These are phyloP conservation scores for Cheilosia vernalis DNA, from an alignment of 2,888 invertebrate genomes.

Conservation along the genomic window DNA sequence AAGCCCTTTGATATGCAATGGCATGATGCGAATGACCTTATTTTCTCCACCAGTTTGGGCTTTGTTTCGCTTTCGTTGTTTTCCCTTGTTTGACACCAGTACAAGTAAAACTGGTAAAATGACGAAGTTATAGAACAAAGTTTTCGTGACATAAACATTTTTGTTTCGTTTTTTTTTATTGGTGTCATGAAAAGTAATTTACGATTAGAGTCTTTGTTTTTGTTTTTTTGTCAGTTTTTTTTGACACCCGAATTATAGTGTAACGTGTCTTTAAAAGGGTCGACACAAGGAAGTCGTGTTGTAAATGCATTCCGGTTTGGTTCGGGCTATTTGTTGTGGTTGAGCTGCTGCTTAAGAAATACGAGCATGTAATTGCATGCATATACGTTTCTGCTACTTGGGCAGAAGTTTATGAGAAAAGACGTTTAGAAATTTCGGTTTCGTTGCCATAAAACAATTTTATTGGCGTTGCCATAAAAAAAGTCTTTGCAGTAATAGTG, in stretches of 20 bases:
- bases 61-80: slow-evolving; percentile 46
- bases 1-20: slow-evolving; percentile 47
- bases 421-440: slow-evolving; percentile 11
- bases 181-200: slow-evolving; percentile 60
- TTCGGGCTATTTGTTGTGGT: slow-evolving; percentile 54
- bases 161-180: slow-evolving; percentile 55
- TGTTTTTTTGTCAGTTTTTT: neutral
- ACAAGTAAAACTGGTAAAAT: slow-evolving; percentile 38
- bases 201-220: slow-evolving; percentile 23
- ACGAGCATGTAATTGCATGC: slow-evolving; percentile 50
- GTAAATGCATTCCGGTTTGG: slow-evolving; percentile 33
- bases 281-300: slow-evolving; percentile 13
- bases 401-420: slow-evolving; percentile 11
- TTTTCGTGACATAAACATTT: slow-evolving; percentile 49
- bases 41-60: slow-evolving; percentile 16
- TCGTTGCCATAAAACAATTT: slow-evolving; percentile 30
- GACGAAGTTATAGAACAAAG: slow-evolving; percentile 39
- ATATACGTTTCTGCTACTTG: slow-evolving; percentile 6
- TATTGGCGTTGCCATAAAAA: slow-evolving; percentile 29
- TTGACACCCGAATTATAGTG: slow-evolving; percentile 58
- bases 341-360: slow-evolving; percentile 42
- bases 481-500: neutral
- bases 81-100: slow-evolving; percentile 23
- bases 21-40: slow-evolving; percentile 61
- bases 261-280: slow-evolving; percentile 37